These are phyloP conservation scores for Atherix ibis DNA, from an alignment of 2,888 invertebrate species.

Conservation along the genomic window DNA sequence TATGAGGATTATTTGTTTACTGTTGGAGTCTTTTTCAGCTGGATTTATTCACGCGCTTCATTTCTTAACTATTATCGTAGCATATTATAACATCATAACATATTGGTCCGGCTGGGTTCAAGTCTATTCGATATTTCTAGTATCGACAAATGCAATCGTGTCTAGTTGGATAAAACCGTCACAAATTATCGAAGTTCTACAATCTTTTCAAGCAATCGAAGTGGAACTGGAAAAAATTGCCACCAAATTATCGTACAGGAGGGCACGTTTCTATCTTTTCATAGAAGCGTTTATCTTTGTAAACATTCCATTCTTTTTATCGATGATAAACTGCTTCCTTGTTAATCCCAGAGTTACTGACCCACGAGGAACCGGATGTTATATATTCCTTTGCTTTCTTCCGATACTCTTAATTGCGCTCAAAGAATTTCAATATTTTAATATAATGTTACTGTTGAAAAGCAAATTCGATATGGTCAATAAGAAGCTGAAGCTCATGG, in stretches of 20 bases:
- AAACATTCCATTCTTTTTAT: constrained; percentile 16
- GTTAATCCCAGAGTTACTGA: constrained; percentile 9
- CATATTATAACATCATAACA: constrained; percentile 10
- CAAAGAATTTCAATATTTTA: constrained; percentile 20
- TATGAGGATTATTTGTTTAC: too few relatives aligned
- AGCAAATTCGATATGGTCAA: constrained; percentile 17
- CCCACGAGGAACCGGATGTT: constrained; percentile 14
- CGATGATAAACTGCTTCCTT: constrained; percentile 21
- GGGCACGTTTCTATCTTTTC: too few relatives aligned
- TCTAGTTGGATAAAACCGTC: constrained; percentile 17
- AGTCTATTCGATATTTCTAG: constrained; percentile 15
- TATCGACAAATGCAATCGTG: constrained; percentile 14
- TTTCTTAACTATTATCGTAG: not conserved
- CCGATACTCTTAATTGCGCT: constrained; percentile 18
- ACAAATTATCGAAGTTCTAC: constrained; percentile 12
- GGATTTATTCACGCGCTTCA: too few relatives aligned
- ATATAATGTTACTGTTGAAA: constrained; percentile 18
- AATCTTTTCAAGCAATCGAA: too few relatives aligned
- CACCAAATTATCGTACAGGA: too few relatives aligned
- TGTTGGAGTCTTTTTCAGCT: too few relatives aligned
- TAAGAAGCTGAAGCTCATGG: constrained; percentile 8
- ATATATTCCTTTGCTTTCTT: constrained; percentile 20
- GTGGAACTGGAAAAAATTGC: too few relatives aligned
- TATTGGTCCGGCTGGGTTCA: constrained; percentile 18
- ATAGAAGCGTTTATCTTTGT: constrained; percentile 12